Evolutionary conservation across 2,888 invertebrate species (phyloP).

Genomic region (Agonopterix arenella): DNA sequence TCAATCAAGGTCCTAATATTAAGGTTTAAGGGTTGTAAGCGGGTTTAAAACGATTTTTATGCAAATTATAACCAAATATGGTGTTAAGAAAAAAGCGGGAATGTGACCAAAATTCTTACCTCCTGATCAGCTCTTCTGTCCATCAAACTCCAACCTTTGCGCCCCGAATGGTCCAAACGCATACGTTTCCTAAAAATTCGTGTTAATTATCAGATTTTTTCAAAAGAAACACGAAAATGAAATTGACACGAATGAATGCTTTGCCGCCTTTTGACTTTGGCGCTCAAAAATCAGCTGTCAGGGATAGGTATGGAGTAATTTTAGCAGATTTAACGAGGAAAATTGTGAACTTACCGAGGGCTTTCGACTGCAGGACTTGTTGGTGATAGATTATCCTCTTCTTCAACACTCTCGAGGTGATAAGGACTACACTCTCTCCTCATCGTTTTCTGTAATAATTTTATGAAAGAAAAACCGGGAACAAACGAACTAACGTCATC

Average conservation of each 20-base stretch:
- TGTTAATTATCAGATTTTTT: slow-evolving; percentile 15
- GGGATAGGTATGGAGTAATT: slow-evolving; percentile 23
- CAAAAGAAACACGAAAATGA: slow-evolving; percentile 5
- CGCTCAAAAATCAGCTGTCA: slow-evolving; percentile 71
- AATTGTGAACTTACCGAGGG: slow-evolving; percentile 43
- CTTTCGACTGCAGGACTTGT: slow-evolving; percentile 36
- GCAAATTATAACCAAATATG: background rate
- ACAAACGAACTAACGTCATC: slow-evolving; percentile 17
- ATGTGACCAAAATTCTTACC: slow-evolving; percentile 30
- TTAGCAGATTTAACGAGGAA: slow-evolving; percentile 16
- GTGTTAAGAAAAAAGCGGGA: slow-evolving; percentile 48
- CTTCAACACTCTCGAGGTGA: slow-evolving; percentile 42
- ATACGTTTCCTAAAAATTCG: slow-evolving; percentile 51
- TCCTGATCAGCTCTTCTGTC: slow-evolving; percentile 62
- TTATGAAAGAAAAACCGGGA: slow-evolving; percentile 3
- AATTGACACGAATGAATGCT: slow-evolving; percentile 15
- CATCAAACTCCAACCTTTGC: slow-evolving; percentile 67
- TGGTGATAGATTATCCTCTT: slow-evolving; percentile 37
- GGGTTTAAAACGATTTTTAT: too few species aligned
- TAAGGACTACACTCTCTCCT: slow-evolving; percentile 15
- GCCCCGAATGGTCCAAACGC: slow-evolving; percentile 41
- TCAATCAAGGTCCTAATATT: too few species aligned
- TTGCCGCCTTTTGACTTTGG: slow-evolving; percentile 69
- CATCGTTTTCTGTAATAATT: slow-evolving; percentile 12
- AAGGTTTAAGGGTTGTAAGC: too few species aligned